Evolutionary conservation across 1,140 invertebrate species (phyloP).

Genomic region (Drosophila lacertosa): DNA sequence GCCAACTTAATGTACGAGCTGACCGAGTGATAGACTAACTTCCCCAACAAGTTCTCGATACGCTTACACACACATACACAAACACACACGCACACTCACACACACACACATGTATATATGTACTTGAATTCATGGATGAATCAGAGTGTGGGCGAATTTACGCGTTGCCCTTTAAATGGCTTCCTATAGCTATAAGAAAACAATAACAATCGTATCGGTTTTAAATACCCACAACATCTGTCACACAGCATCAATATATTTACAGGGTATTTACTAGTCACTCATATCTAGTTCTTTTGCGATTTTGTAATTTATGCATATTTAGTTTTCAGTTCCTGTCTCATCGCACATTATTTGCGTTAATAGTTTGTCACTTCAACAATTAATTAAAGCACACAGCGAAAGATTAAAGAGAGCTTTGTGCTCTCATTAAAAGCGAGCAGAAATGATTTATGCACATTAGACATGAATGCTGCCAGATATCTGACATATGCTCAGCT

Average conservation of each 20-base stretch:
- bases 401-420: slow-evolving; percentile 42
- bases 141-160: slow-evolving; percentile 24
- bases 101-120: neutral
- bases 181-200: slow-evolving; percentile 2
- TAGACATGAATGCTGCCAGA: slow-evolving; percentile 11
- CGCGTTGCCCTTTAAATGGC: slow-evolving; percentile 27
- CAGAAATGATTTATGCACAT: slow-evolving; percentile 39
- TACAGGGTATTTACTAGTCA: slow-evolving; percentile 11
- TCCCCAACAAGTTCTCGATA: slow-evolving; percentile 12
- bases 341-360: slow-evolving; percentile 39
- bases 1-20: slow-evolving; percentile 18
- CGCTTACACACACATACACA: neutral
- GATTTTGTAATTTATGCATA: slow-evolving; percentile 22
- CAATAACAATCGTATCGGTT: neutral
- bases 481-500: slow-evolving; percentile 40
- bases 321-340: slow-evolving; percentile 38
- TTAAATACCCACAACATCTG: too few relatives aligned
- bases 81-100: neutral
- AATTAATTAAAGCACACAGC: slow-evolving; percentile 44
- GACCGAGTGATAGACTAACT: slow-evolving; percentile 32
- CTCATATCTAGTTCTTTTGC: neutral
- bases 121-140: neutral
- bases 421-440: slow-evolving; percentile 32
- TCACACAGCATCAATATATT: neutral
- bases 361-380: slow-evolving; percentile 48